Percentiles rank a stretch among this genome's conserved stretches.
Evolutionary conservation across 2,888 invertebrate genomes (phyloP).

Genomic region (Cheilosia grossa): DNA sequence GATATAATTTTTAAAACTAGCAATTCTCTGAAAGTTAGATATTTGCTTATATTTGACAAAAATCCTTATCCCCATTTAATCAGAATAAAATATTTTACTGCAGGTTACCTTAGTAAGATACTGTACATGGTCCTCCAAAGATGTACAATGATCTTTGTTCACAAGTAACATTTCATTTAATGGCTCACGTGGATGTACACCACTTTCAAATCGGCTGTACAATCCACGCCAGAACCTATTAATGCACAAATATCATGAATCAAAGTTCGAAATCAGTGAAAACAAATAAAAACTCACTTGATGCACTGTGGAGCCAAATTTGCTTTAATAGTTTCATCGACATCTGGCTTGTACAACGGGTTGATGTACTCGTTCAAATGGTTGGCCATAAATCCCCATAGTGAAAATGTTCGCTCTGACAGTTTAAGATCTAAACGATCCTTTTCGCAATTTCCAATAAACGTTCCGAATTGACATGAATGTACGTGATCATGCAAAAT

Average conservation of each 20-base stretch:
- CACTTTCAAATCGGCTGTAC: slow-evolving; percentile 98
- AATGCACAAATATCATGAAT: slow-evolving; percentile 13
- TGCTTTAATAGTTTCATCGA: slow-evolving; percentile 88
- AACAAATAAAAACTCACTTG: slow-evolving; percentile 84
- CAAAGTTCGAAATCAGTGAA: not conserved
- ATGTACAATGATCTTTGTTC: slow-evolving; percentile 94
- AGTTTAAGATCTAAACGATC: slow-evolving; percentile 95
- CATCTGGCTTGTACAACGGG: slow-evolving; percentile 92
- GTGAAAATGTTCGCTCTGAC: slow-evolving; percentile 94
- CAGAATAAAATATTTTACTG: not conserved
- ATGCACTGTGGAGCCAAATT: slow-evolving; percentile 93
- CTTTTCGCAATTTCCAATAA: slow-evolving; percentile 99
- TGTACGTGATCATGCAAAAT: slow-evolving; percentile 98
- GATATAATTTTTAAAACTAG: slow-evolving; percentile 83
- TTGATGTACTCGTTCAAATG: slow-evolving; percentile 97
- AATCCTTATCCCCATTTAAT: too few relatives aligned
- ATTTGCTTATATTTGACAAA: too few relatives aligned
- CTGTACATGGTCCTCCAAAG: slow-evolving; percentile 94
- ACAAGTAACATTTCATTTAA: slow-evolving; percentile 92
- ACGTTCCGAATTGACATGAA: slow-evolving; percentile 98
- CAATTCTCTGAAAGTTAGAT: slow-evolving; percentile 79
- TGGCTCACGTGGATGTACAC: slow-evolving; percentile 97
- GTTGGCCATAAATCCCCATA: slow-evolving; percentile 97
- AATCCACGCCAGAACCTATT: slow-evolving; percentile 97
- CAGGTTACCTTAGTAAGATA: slow-evolving; percentile 88